Evolutionary conservation across 2,113 vertebrate genomes (phyloP).

Genomic region (Rhineura floridana): DNA sequence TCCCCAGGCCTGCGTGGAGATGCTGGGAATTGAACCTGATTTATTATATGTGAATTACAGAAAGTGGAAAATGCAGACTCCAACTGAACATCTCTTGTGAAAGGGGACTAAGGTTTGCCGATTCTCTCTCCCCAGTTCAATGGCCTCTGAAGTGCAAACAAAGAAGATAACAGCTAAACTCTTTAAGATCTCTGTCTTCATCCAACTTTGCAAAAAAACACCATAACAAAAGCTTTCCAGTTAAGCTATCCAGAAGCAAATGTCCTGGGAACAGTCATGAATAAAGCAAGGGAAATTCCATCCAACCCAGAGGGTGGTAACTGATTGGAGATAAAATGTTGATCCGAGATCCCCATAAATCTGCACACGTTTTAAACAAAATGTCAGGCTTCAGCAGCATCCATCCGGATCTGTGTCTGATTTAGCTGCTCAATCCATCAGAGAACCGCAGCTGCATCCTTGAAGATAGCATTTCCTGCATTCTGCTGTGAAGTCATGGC

Average conservation of each 20-base stretch:
- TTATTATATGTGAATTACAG: background rate
- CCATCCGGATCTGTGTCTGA: slow-evolving; percentile 30
- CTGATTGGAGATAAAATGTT: slow-evolving; percentile 65
- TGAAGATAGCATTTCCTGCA: slow-evolving; percentile 47
- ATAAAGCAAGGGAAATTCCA: slow-evolving; percentile 53
- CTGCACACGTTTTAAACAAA: slow-evolving; percentile 63
- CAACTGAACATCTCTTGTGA: background rate
- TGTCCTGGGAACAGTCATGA: slow-evolving; percentile 49
- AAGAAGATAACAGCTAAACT: slow-evolving; percentile 7
- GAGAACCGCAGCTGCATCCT: slow-evolving; percentile 58
- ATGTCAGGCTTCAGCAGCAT: slow-evolving; percentile 63
- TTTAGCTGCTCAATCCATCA: slow-evolving; percentile 9
- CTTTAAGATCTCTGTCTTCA: slow-evolving; percentile 8
- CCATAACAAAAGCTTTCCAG: background rate
- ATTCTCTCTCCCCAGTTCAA: background rate
- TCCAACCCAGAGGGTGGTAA: slow-evolving; percentile 11
- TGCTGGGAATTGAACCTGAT: too few relatives aligned
- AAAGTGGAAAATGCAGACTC: background rate
- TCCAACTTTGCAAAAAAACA: slow-evolving; percentile 28
- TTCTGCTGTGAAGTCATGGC: background rate
- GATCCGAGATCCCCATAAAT: slow-evolving; percentile 69
- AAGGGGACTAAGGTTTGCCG: background rate
- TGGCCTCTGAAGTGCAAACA: slow-evolving; percentile 18
- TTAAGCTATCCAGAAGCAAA: slow-evolving; percentile 41
- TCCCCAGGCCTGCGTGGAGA: too few relatives aligned